phyloP scores from a whole-genome alignment of 2,113 vertebrate species.

The Saguinus midas region DNA sequence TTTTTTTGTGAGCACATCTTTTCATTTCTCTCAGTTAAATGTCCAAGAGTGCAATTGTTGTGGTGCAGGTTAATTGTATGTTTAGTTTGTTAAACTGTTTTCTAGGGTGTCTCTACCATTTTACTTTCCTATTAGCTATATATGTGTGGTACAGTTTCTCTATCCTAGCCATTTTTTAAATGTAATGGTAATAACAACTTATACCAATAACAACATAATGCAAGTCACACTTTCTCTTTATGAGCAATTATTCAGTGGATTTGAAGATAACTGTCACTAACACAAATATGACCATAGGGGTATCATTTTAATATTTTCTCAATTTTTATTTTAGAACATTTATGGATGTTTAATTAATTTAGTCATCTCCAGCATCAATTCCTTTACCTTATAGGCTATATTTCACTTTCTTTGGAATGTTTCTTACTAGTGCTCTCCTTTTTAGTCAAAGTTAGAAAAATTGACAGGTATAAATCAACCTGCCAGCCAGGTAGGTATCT shows the following conservation, averaged over 20 bases:
- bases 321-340: not conserved
- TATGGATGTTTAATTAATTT: not conserved
- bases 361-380: not conserved
- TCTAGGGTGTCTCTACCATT: not conserved
- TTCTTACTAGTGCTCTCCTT: not conserved
- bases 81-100: not conserved
- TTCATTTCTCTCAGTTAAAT: slow-evolving; percentile 13
- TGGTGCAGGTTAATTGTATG: not conserved
- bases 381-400: not conserved
- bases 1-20: not conserved
- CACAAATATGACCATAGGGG: not conserved
- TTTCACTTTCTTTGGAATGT: not conserved
- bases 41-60: not conserved
- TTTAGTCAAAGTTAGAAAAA: not conserved
- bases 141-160: not conserved
- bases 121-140: not conserved
- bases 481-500: not conserved
- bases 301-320: not conserved
- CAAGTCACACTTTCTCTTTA: not conserved
- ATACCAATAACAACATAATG: not conserved
- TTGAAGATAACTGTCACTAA: not conserved
- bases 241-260: not conserved
- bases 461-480: not conserved
- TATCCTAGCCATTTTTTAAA: not conserved
- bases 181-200: not conserved